Evolutionary conservation across 2,797 vertebrate species (phyloP).

Genomic region (Denticeps clupeoides): DNA sequence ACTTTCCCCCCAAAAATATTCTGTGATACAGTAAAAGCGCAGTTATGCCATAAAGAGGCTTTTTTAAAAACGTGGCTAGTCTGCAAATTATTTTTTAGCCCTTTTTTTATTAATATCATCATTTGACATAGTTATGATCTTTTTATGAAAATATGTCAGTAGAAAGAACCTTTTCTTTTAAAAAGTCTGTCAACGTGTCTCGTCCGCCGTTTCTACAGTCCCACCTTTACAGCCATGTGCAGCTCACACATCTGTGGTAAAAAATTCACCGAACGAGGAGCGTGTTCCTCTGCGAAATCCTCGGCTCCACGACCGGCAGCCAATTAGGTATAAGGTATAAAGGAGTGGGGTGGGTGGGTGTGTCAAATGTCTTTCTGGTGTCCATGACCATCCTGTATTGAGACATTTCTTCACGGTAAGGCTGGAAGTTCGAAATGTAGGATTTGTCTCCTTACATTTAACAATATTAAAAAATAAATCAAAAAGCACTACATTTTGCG

Average conservation of each 20-base stretch:
- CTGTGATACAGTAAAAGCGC: too few relatives aligned
- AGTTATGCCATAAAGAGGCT: too few relatives aligned
- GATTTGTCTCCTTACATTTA: too few relatives aligned
- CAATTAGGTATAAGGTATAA: slow-evolving; percentile 18
- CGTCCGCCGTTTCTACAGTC: slow-evolving; percentile 25
- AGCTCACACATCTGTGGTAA: slow-evolving; percentile 21
- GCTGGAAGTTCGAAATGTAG: too few relatives aligned
- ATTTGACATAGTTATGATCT: slow-evolving; percentile 41
- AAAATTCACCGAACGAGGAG: slow-evolving; percentile 25
- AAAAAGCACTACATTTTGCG: too few relatives aligned
- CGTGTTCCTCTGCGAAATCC: slow-evolving; percentile 18
- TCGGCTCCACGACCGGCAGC: slow-evolving; percentile 8
- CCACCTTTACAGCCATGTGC: slow-evolving; percentile 16
- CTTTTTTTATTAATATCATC: slow-evolving; percentile 41
- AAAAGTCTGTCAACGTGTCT: slow-evolving; percentile 36
- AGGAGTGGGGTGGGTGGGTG: not conserved
- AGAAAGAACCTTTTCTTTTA: slow-evolving; percentile 43
- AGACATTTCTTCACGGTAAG: not conserved
- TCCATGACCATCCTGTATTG: not conserved
- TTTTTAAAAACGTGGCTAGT: not conserved
- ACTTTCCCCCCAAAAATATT: too few relatives aligned
- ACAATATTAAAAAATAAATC: too few relatives aligned
- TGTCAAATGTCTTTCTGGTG: not conserved
- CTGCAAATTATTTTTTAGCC: slow-evolving; percentile 5
- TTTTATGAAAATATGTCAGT: slow-evolving; percentile 50